Evolutionary conservation across 2,113 vertebrate species (phyloP), one percentile per base, ranked within the genome.

Genomic region (Microtus richardsoni): DNA sequence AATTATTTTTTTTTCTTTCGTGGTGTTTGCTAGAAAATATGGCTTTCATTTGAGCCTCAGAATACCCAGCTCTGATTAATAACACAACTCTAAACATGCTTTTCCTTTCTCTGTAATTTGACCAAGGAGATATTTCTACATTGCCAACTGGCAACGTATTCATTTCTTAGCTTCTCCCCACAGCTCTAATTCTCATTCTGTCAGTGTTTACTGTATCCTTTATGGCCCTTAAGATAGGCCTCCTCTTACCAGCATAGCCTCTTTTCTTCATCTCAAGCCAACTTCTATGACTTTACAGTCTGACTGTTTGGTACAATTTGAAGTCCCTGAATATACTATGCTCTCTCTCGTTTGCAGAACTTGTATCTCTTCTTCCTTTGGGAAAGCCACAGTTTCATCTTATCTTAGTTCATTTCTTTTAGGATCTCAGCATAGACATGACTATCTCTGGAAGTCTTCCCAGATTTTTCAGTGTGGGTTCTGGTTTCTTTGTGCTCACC

Each of bases 61-160:
- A 91, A 60, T 62, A 52, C 54, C 62, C 47, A 33, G 52, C 47
- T 85, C 74, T 52, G 83, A 91, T 84, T 60, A 83, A 77, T 44
- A 54, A 21, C 80, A 13, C 10, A 47, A 5, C 77, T 3, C 26
- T 33, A 4, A 71, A 75, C 41, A 54, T 62, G 26, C 54, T 70
- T 52, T 28, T 66, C 88, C 19, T 88, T n/a, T 91, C 54, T 30
- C 41, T 85, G 19, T 71, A 66, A 73, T 96, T 78, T 89, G 84
- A 78, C 44, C 64, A 44, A 84, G 41, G 44, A 73, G 49, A 64
- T 33, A 6, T 78, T 94, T 64, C 41, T 36, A 4, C 52, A 36
- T 8, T 77, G 36, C 41, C 70, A n/a, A 7, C 19, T 60, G 49
- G 62, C 36, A 88, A 1, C n/a, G 4, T 2, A 26, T 21, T 64